Evolutionary conservation across 2,113 vertebrate genomes (phyloP).

Genomic region (Cyprinodon variegatus): DNA sequence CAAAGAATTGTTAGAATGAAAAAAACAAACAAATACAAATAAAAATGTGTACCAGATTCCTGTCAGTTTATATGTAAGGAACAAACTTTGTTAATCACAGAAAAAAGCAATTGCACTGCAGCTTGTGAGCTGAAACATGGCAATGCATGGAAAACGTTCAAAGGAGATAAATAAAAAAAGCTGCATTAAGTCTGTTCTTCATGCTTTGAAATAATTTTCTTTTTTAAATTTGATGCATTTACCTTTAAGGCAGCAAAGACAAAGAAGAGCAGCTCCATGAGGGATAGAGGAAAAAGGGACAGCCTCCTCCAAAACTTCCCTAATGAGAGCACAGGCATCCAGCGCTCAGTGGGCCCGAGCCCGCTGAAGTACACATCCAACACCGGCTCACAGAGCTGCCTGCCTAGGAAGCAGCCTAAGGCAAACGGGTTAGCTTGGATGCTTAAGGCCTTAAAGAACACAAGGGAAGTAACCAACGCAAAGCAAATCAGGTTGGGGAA

Average conservation of each 20-base stretch:
- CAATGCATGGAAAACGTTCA: background rate
- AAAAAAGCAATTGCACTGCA: background rate
- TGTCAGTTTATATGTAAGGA: no score
- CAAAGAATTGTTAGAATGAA: no score
- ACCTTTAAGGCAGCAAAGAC: conserved; percentile 91
- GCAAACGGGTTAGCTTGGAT: conserved; percentile 89
- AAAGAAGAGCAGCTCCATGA: conserved; percentile 88
- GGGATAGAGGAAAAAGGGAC: conserved; percentile 86
- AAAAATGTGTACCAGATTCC: no score
- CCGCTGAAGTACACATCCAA: conserved; percentile 95
- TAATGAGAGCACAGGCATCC: conserved; percentile 90
- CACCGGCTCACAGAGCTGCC: conserved; percentile 91
- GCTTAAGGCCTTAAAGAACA: conserved; percentile 89
- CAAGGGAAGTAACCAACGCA: conserved; percentile 80
- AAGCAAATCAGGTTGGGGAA: conserved; percentile 90
- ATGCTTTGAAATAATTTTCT: background rate
- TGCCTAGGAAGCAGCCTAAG: conserved; percentile 92
- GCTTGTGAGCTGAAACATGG: background rate
- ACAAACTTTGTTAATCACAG: no score
- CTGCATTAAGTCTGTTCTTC: no score
- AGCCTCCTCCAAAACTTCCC: conserved; percentile 88
- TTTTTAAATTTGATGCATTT: conserved; percentile 16
- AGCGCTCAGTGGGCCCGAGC: conserved; percentile 91
- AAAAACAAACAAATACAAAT: no score
- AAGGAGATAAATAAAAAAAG: background rate